Conservation (phyloP, 2,797 vertebrate species). For the Lindbergichthys nudifrons region DNA sequence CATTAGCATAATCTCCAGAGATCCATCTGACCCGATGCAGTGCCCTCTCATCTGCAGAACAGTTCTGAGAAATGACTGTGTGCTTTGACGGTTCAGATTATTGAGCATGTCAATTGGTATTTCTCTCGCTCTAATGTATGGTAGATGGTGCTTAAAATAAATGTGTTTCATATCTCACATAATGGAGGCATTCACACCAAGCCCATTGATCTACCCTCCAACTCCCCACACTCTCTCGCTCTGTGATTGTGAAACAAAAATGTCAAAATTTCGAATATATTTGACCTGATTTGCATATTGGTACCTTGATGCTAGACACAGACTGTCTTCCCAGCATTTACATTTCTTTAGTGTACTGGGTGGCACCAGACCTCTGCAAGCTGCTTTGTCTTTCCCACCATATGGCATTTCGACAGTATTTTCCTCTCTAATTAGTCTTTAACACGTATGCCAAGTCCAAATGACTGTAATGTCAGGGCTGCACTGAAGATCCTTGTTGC, state of each 20-base stretch:
- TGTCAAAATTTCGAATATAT: constrained; percentile 76
- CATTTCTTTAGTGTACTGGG: constrained; percentile 78
- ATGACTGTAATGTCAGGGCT: constrained; percentile 83
- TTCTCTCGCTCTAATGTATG: constrained; percentile 41
- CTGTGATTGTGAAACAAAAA: constrained; percentile 53
- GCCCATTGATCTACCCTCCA: not conserved
- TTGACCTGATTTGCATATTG: constrained; percentile 83
- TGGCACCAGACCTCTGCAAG: constrained; percentile 82
- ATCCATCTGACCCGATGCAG: constrained; percentile 70
- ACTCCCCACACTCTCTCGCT: not conserved
- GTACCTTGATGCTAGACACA: constrained; percentile 78
- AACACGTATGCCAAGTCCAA: constrained; percentile 86
- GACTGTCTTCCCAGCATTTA: constrained; percentile 77
- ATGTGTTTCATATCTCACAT: constrained; percentile 50
- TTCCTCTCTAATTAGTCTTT: constrained; percentile 88
- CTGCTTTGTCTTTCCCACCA: constrained; percentile 84
- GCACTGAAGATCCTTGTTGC: constrained; percentile 68
- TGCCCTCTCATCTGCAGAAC: constrained; percentile 58
- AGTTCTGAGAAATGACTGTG: constrained; percentile 58
- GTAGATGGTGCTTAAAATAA: constrained; percentile 47
- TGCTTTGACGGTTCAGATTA: constrained; percentile 65
- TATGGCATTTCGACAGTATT: constrained; percentile 88
- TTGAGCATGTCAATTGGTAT: constrained; percentile 62
- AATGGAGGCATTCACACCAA: constrained; percentile 42
- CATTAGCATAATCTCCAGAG: constrained; percentile 77